These are phyloP conservation scores for Ophioderma brevispina DNA, from an alignment of 35 echinoderm and acorn worm species.

Conservation along the genomic window DNA sequence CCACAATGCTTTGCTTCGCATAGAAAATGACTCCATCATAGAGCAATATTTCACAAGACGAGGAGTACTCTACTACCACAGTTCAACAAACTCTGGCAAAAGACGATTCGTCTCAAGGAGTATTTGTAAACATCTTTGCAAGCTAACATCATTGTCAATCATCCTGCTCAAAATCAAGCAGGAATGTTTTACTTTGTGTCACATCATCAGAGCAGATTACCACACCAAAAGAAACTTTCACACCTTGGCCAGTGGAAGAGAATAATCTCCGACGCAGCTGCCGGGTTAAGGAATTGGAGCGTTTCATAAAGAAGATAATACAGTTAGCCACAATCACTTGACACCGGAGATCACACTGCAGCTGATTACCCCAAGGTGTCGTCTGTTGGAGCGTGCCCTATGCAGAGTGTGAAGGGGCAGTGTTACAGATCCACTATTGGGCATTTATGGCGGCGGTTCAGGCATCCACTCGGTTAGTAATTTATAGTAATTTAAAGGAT, in stretches of 20 bases:
- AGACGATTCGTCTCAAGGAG: no score
- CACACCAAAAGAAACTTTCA: neutral
- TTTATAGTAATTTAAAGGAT: no score
- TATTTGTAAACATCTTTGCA: no score
- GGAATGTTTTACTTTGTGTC: no score
- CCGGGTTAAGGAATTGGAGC: neutral
- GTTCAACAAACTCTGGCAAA: no score
- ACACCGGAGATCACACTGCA: conserved; percentile 79
- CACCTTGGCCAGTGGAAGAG: neutral
- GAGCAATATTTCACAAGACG: no score
- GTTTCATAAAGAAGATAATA: conserved; percentile 56
- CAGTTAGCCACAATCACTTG: conserved; percentile 65
- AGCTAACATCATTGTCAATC: no score
- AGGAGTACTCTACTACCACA: no score
- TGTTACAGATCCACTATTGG: conserved; percentile 86
- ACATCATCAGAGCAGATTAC: neutral
- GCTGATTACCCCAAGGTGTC: conserved; percentile 76
- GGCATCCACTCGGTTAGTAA: conserved; percentile 81
- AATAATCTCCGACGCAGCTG: neutral
- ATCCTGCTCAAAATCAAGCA: no score
- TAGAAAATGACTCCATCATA: no score
- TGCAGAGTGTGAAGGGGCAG: conserved; percentile 28
- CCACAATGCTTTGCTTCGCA: no score
- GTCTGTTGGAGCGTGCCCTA: conserved; percentile 60
- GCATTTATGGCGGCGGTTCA: conserved; percentile 96